phyloP scores from a whole-genome alignment of 2,888 invertebrate genomes.

The Limnephilus auricula region DNA sequence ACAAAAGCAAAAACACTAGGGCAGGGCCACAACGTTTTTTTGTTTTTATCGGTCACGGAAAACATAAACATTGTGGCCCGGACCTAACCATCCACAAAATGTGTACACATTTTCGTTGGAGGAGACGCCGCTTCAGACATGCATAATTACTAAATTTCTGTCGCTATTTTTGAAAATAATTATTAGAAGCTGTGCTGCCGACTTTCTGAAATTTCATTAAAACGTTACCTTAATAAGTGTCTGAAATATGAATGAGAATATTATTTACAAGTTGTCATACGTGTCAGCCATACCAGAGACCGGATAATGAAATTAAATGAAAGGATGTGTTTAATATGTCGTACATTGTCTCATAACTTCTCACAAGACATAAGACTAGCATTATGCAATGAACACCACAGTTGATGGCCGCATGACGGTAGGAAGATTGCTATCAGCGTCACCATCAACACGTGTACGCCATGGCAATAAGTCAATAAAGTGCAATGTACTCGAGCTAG shows the following conservation, averaged over 20 bases:
- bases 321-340: neutral
- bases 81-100: too few species aligned
- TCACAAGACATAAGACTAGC: neutral
- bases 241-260: neutral
- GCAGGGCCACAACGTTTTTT: too few species aligned
- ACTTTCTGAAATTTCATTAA: neutral
- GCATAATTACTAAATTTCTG: neutral
- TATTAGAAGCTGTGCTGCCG: neutral
- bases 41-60: too few species aligned
- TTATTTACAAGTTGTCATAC: neutral
- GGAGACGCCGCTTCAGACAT: too few species aligned
- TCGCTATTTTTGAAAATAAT: neutral
- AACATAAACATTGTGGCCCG: too few species aligned
- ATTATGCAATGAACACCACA: neutral
- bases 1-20: too few species aligned
- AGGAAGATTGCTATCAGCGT: neutral
- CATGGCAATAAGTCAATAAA: neutral
- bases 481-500: neutral
- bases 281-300: neutral
- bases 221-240: neutral
- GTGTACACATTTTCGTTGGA: too few species aligned
- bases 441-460: neutral
- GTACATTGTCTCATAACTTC: neutral
- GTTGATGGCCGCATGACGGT: neutral
- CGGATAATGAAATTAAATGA: neutral